Evolutionary conservation across 92 coral and sea anemone genomes (phyloP), one percentile per base, ranked within the genome.

Genomic region (Anthopleura xanthogrammica): DNA sequence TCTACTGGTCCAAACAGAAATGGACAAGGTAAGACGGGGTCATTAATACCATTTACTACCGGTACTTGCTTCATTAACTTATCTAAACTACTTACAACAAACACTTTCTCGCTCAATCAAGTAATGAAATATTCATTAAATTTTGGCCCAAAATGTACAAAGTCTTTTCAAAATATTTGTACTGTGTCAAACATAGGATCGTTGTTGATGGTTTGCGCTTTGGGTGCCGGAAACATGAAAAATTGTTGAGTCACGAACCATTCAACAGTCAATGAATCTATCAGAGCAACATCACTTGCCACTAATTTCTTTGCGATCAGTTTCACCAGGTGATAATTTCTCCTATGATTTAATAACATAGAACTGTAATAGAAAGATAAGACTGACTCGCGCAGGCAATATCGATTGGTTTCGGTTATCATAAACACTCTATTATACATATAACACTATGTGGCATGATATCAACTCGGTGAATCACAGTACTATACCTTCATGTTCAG

Each of bases 31-130:
- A 68, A 36, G 74, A 68, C 74, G 29, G 8, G 43, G 4, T 68
- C 74, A 68, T 68, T 68, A 68, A 29, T 68, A 68, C 74, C 74
- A 68, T 68, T 68, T 24, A 68, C 74, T 68, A 68, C 74, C 74
- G 74, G 74, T 68, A 68, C 74, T 68, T 12, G 74, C 74, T 68
- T 68, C 74, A 68, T 68, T 68, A 68, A 68, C 74, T 68, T 68
- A 29, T 68, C 46, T 36, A 68, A 68, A 68, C 74, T 68, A 68
- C 74, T 68, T 68, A 68, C 43, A 68, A 68, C 74, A 68, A 68
- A 68, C 74, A 68, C 74, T 68, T 68, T 68, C 43, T 68, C 36
- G 43, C 74, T 68, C 74, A 68, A 68, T 68, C 74, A 68, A 36
- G 74, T 24, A 68, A 68, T 68, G 74, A 68, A 68, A 68, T 68